Evolutionary conservation across 2,888 invertebrate species (phyloP).

Genomic region (Mamestra brassicae): DNA sequence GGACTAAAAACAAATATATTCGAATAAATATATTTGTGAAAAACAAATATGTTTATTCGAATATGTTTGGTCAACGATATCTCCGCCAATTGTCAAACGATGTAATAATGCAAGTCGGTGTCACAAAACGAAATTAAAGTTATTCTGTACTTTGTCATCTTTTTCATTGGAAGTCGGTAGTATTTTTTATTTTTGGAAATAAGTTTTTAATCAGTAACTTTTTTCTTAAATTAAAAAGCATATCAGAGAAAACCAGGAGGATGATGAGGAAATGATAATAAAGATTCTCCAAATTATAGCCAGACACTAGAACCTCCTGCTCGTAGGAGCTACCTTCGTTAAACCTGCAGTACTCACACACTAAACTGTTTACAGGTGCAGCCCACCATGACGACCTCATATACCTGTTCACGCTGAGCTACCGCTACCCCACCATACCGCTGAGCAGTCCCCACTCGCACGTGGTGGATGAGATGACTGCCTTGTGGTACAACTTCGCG

Average conservation of each 20-base stretch:
- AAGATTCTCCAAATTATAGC: neutral
- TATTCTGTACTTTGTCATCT: too few relatives aligned
- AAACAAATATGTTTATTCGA: too few relatives aligned
- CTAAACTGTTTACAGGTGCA: constrained; percentile 72
- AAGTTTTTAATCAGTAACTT: too few relatives aligned
- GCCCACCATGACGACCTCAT: constrained; percentile 87
- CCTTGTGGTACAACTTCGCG: constrained; percentile 86
- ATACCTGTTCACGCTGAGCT: constrained; percentile 85
- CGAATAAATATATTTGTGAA: too few relatives aligned
- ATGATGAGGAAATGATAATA: neutral
- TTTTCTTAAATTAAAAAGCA: neutral
- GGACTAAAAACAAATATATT: too few relatives aligned
- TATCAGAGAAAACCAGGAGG: neutral
- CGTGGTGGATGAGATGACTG: constrained; percentile 83
- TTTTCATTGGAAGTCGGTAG: neutral
- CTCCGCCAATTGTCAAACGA: too few relatives aligned
- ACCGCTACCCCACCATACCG: constrained; percentile 79
- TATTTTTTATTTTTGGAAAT: too few relatives aligned
- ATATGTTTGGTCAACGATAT: too few relatives aligned
- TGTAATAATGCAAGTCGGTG: too few relatives aligned
- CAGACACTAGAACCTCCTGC: too few relatives aligned
- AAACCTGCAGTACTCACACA: neutral
- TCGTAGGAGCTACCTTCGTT: neutral
- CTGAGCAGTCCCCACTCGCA: constrained; percentile 77
- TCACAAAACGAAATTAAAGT: too few relatives aligned